Base-by-base conservation (phyloP, 2,113 vertebrate species). In the Cyphomyrus discorhynchus region DNA sequence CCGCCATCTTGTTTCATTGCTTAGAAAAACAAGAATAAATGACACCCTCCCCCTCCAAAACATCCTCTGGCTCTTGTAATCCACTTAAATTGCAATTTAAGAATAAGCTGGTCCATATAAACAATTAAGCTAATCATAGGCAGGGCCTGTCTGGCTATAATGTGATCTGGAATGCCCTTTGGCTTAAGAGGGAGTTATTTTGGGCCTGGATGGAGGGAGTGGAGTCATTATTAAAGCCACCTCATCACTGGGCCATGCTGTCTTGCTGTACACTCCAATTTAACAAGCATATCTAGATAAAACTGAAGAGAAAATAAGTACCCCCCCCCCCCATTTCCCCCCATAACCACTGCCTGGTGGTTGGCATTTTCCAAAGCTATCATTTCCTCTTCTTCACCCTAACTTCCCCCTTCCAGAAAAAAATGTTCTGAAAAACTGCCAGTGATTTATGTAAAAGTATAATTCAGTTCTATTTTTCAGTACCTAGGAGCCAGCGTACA, bases 401-500 rank as follows among this genome's bases (percentile, higher is more conserved):
- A 13, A 35, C 42, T 17, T 45, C 62, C 83, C 89, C 58, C 62
- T 50, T 35, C 13, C 77, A 92, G 88, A 74, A 91, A 89, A 90
- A 82, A 70, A 19, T 86, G 62, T 91, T 94, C 94, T 94, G 90
- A 94, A 93, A 89, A n/a, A 45, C 86, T 91, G 91, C 91, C 92
- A 92, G 86, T 86, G 89, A 94, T 92, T 94, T 88, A 86, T 92
- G 90, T 91, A 93, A 91, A 93, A 93, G 93, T 93, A 91, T 93
- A 89, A 93, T 91, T 89, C 91, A 91, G 93, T 93, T 93, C 89
- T 91, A 90, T 92, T 91, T 91, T 84, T 90, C 24, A 24, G 50
- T 84, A 91, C 50, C 90, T 92, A 92, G 62, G 91, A 90, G 89
- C 88, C 82, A 87, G 74, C 91, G 91, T 88, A 86, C 88, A 19